A percentile compares a stretch with the other conserved stretches of the same genome.
phyloP scores from a whole-genome alignment of 1,140 invertebrate species.

The Ylistrum balloti region DNA sequence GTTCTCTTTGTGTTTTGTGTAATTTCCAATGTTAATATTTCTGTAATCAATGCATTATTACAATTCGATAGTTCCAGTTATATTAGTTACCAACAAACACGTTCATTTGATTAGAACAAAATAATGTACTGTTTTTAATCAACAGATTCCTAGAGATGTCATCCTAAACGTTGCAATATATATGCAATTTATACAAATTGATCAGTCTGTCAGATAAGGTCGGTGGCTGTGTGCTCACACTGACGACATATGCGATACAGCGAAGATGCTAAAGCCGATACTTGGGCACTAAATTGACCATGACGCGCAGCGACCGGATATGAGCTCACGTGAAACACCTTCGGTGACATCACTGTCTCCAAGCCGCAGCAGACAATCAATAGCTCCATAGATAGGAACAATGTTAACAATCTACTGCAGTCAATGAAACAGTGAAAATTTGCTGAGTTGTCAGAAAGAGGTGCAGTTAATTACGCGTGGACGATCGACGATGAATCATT shows the following conservation, averaged over 20 bases:
- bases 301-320: not conserved
- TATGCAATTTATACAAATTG: too few species aligned
- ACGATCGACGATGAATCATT: not conserved
- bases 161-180: too few species aligned
- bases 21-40: too few species aligned
- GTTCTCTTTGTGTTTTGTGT: too few species aligned
- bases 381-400: not conserved
- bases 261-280: not conserved
- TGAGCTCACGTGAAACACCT: not conserved
- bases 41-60: too few species aligned
- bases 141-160: too few species aligned
- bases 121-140: too few species aligned
- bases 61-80: too few species aligned
- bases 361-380: not conserved
- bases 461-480: conserved; percentile 6
- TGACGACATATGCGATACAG: not conserved
- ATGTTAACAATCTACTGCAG: not conserved
- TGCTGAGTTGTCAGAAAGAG: not conserved
- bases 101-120: too few species aligned
- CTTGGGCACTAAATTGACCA: not conserved
- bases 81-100: too few species aligned
- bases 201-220: not conserved
- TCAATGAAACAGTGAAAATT: conserved; percentile 6
- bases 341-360: not conserved
- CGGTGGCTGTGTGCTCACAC: not conserved